Base-by-base conservation (phyloP, 1,140 invertebrate species). In the Heterodera schachtii region DNA sequence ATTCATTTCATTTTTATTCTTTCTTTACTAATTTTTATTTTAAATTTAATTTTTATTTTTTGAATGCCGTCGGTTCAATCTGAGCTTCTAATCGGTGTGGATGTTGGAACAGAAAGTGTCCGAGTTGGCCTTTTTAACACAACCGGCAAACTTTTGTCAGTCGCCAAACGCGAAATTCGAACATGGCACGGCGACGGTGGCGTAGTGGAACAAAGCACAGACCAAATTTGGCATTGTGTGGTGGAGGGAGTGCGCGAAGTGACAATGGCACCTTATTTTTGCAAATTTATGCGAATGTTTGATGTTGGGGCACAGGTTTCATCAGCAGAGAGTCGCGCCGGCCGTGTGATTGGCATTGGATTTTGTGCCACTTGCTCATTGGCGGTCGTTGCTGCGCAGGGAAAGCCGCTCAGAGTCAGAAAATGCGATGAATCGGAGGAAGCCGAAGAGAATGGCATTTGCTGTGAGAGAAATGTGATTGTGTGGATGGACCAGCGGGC, bases 161-260 rank as follows among this genome's bases (percentile, higher is more conserved):
- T 69, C 7, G 67, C 67, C 16, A n/a, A 43, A 69, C 67, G 67
- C 67, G 1, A 8, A n/a, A 43, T 69, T 43, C n/a, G 19, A 69
- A 69, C 67, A 31, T 69, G 67, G 67, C 67, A 69, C 67, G n/a
- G n/a, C 67, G 67, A 69, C 2, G 49, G 41, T 16, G 67, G 7
- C 67, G 1, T 3, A 9, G 67, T 69, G 7, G 67, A 69, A 43
- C 67, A 69, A 43, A 69, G 67, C 67, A 31, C 3, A n/a, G 67
- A 69, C 67, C 67, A 69, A 69, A 69, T 69, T 9, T 69, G 67
- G 67, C n/a, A n/a, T n/a, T n/a, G n/a, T 43, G 6, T 69, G n/a
- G n/a, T n/a, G 1, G 67, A 8, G 67, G 67, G 8, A 31, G 16
- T 69, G 6, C 67, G 67, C 7, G 67, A 69, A 69, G n/a, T 69